Evolutionary conservation across 2,888 invertebrate species (phyloP).

Genomic region (Amiota communis): DNA sequence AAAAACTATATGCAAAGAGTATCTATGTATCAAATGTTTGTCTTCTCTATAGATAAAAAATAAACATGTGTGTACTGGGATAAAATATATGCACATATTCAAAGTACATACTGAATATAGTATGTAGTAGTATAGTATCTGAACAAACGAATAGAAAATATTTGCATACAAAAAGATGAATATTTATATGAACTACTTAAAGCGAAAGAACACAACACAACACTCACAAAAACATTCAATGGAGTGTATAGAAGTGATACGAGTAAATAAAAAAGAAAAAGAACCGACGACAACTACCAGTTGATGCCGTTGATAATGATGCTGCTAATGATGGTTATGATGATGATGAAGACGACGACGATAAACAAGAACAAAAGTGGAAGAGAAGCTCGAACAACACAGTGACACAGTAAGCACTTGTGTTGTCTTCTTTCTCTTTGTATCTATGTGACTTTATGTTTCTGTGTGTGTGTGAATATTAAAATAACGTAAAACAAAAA

Average conservation of each 20-base stretch:
- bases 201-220: background rate
- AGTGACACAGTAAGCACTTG: no score
- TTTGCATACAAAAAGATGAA: conserved; percentile 29
- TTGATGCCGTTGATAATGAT: background rate
- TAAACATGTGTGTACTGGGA: no score
- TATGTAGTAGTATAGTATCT: background rate
- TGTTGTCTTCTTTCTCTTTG: no score
- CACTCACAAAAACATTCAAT: no score
- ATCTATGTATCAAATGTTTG: background rate
- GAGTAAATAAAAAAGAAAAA: background rate
- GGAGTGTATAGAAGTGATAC: background rate
- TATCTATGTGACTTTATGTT: no score
- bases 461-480: no score
- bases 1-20: background rate
- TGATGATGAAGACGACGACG: no score
- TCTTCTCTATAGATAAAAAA: no score
- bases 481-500: no score
- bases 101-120: no score
- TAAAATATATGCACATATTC: background rate
- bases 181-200: conserved; percentile 25
- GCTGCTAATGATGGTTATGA: background rate
- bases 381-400: no score
- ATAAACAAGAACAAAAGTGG: no score
- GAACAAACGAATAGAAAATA: conserved; percentile 21
- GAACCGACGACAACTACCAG: background rate